phyloP scores from a whole-genome alignment of 2,888 invertebrate species.

The Euplexia lucipara region DNA sequence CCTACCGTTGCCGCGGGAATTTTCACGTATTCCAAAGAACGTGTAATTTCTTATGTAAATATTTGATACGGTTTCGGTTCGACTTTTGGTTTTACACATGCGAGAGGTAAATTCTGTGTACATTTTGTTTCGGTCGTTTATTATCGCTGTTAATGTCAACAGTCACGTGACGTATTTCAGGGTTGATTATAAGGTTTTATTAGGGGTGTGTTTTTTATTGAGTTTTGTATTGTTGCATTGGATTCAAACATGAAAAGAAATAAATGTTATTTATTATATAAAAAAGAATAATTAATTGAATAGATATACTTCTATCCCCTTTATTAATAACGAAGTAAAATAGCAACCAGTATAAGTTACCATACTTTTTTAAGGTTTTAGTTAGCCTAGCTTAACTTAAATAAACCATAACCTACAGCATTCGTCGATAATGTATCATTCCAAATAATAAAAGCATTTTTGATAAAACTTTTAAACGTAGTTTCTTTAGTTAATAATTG shows the following conservation, averaged over 20 bases:
- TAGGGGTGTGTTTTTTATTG: slow-evolving; percentile 3
- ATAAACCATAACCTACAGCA: too few relatives aligned
- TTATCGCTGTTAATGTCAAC: slow-evolving; percentile 39
- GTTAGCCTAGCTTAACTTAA: too few relatives aligned
- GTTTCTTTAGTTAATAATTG: too few relatives aligned
- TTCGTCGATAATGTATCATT: too few relatives aligned
- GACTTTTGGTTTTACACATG: slow-evolving; percentile 50
- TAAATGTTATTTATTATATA: too few relatives aligned
- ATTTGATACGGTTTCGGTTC: slow-evolving; percentile 62
- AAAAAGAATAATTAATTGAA: too few relatives aligned
- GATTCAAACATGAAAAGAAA: too few relatives aligned
- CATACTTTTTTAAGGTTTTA: too few relatives aligned
- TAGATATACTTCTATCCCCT: neutral
- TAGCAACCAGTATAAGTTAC: too few relatives aligned
- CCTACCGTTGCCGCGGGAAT: slow-evolving; percentile 43
- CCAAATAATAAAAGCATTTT: too few relatives aligned
- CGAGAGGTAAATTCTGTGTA: slow-evolving; percentile 43
- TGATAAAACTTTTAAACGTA: too few relatives aligned
- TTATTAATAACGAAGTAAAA: too few relatives aligned
- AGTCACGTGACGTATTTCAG: slow-evolving; percentile 34
- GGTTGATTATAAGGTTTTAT: slow-evolving; percentile 17
- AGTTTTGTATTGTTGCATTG: neutral
- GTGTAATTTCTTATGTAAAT: slow-evolving; percentile 73
- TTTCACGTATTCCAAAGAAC: slow-evolving; percentile 54
- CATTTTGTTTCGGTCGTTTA: slow-evolving; percentile 45